A percentile compares a stretch with the other conserved stretches of the same genome.
phyloP scores from a whole-genome alignment of 1,140 invertebrate species.

The Armadillidium nasatum region DNA sequence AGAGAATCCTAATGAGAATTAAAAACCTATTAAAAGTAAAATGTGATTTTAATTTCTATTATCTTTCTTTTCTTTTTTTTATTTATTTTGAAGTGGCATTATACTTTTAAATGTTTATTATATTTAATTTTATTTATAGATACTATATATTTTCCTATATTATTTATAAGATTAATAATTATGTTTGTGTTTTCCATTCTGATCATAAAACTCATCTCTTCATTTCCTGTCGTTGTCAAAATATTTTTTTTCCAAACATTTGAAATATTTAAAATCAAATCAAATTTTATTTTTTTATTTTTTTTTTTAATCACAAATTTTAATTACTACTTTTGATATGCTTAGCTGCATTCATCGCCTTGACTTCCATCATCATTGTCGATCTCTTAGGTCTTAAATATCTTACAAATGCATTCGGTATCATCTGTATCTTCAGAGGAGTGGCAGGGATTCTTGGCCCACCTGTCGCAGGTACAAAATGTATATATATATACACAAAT shows the following conservation, averaged over 20 bases:
- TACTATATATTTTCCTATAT: too few species aligned
- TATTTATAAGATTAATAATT: too few species aligned
- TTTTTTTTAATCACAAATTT: neutral
- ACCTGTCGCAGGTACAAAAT: conserved; percentile 56
- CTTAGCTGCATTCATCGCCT: conserved; percentile 59
- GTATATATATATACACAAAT: too few species aligned
- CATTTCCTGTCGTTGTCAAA: neutral
- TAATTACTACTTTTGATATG: conserved; percentile 18
- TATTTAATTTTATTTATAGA: too few species aligned
- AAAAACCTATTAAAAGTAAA: too few species aligned
- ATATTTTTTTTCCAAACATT: neutral
- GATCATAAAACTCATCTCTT: neutral
- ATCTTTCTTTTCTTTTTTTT: too few species aligned
- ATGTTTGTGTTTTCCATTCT: neutral
- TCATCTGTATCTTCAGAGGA: conserved; percentile 57
- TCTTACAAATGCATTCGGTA: conserved; percentile 58
- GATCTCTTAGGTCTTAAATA: conserved; percentile 58
- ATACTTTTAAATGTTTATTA: too few species aligned
- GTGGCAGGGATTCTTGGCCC: conserved; percentile 55
- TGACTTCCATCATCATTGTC: conserved; percentile 60
- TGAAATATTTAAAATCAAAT: neutral
- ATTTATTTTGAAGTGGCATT: too few species aligned
- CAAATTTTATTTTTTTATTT: neutral
- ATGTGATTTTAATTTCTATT: too few species aligned
- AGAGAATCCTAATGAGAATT: too few species aligned